Percentiles rank a stretch among this genome's conserved stretches.
Evolutionary conservation across 2,888 invertebrate species (phyloP).

Genomic region (Spilarctia lutea): DNA sequence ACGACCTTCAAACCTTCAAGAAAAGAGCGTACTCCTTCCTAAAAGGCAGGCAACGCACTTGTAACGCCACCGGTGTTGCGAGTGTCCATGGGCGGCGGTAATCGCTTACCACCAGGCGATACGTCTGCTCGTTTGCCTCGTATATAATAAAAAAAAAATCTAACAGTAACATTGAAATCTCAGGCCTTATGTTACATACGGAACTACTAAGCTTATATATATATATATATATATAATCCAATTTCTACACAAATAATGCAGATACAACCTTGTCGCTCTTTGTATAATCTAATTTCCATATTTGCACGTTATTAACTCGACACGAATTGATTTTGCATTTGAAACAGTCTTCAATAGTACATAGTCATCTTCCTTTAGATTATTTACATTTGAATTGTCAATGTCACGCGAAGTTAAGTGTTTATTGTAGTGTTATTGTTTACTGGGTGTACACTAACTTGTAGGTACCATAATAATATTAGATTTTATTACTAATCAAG

Average conservation of each 20-base stretch:
- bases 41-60: too few species aligned
- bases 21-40: too few species aligned
- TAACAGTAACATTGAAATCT: not conserved
- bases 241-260: slow-evolving; percentile 2
- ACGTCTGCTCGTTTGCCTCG: too few species aligned
- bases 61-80: too few species aligned
- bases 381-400: slow-evolving; percentile 44
- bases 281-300: slow-evolving; percentile 27
- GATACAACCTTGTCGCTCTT: slow-evolving; percentile 32
- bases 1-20: too few species aligned
- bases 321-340: slow-evolving; percentile 60
- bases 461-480: not conserved
- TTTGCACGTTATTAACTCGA: slow-evolving; percentile 31
- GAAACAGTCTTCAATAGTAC: slow-evolving; percentile 45
- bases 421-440: slow-evolving; percentile 34
- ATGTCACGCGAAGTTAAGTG: slow-evolving; percentile 41
- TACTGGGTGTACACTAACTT: not conserved
- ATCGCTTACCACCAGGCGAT: too few species aligned
- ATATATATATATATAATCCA: slow-evolving; percentile 4
- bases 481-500: not conserved
- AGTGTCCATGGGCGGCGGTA: too few species aligned
- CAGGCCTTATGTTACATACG: not conserved
- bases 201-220: not conserved
- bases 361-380: slow-evolving; percentile 43
- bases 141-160: too few species aligned